These are phyloP conservation scores for Mustelus asterias DNA, from an alignment of 2,113 vertebrate genomes.

Conservation along the genomic window DNA sequence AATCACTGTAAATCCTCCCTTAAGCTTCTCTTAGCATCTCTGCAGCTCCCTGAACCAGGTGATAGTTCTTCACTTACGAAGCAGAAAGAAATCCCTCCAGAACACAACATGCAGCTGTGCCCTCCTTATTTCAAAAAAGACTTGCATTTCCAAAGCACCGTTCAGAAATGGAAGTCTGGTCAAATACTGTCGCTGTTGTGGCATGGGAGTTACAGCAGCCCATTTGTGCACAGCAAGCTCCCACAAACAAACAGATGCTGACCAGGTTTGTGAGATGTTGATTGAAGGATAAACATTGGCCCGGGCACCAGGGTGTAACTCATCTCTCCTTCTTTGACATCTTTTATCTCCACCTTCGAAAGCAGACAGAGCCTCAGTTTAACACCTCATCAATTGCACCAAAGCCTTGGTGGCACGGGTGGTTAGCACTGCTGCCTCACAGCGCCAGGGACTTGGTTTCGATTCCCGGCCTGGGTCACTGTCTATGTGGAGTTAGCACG, in stretches of 20 bases:
- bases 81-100: not conserved
- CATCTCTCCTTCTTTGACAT: not conserved
- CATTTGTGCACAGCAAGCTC: not conserved
- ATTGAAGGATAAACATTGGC: not conserved
- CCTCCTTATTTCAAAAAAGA: not conserved
- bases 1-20: not conserved
- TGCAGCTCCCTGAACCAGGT: not conserved
- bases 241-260: not conserved
- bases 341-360: not conserved
- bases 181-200: not conserved
- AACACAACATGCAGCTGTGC: not conserved
- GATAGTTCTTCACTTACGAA: not conserved
- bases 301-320: not conserved
- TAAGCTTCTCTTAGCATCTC: not conserved
- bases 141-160: not conserved
- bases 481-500: no score
- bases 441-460: no score
- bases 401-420: not conserved
- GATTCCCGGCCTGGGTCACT: no score
- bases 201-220: not conserved
- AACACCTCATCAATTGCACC: not conserved
- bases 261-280: not conserved
- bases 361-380: not conserved
- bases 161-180: not conserved
- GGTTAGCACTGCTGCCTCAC: no score